Conservation (phyloP, 2,113 vertebrate species). For the Bubo bubo region DNA sequence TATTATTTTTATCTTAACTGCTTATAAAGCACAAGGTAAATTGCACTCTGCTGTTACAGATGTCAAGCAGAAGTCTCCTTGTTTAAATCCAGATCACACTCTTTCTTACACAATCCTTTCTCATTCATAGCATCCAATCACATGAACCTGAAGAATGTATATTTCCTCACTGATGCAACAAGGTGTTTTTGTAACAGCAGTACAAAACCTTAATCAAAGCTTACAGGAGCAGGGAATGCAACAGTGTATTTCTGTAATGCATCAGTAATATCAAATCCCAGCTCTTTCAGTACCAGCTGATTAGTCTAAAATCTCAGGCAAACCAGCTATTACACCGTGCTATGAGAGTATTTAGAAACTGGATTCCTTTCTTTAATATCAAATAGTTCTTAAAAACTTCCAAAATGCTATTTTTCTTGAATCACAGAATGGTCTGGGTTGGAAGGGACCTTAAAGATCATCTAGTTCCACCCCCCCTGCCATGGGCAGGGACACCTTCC, state of each 20-base stretch:
- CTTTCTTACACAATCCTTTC: background rate
- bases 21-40: background rate
- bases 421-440: no score
- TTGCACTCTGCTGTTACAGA: background rate
- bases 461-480: no score
- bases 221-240: background rate
- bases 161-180: background rate
- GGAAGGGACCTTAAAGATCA: no score
- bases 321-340: background rate
- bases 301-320: conserved; percentile 35
- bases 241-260: background rate
- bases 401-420: background rate
- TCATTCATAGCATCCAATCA: background rate
- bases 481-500: no score
- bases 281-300: background rate
- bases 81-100: background rate
- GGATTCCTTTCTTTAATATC: background rate
- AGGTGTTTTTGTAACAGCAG: background rate
- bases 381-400: background rate
- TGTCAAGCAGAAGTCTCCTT: background rate
- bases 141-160: background rate
- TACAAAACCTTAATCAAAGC: conserved; percentile 38
- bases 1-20: background rate
- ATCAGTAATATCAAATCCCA: conserved; percentile 21
- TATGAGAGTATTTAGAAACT: background rate